Evolutionary conservation across 2,888 invertebrate genomes (phyloP).

Genomic region (Actias luna): DNA sequence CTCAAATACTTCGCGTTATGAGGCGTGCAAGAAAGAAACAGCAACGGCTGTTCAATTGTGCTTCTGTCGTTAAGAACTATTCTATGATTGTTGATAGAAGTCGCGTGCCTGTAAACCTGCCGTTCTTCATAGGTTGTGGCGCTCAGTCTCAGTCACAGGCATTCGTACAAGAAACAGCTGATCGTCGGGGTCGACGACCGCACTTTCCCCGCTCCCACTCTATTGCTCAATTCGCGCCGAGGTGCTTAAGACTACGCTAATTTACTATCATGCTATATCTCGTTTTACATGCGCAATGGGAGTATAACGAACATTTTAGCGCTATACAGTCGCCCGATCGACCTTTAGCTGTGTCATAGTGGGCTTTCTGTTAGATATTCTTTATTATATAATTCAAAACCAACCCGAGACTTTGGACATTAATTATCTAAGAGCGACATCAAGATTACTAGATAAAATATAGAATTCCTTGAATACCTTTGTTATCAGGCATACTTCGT

Average conservation of each 20-base stretch:
- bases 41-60: background rate
- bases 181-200: constrained; percentile 72
- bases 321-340: background rate
- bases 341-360: background rate
- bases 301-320: background rate
- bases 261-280: constrained; percentile 1
- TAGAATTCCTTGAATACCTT: no score
- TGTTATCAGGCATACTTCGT: no score
- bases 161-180: constrained; percentile 66
- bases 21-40: background rate
- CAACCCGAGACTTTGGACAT: background rate
- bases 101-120: background rate
- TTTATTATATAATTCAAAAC: background rate
- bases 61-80: background rate
- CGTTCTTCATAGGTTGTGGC: background rate
- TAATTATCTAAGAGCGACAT: background rate
- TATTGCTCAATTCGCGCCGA: constrained; percentile 61
- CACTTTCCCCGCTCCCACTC: constrained; percentile 78
- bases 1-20: no score
- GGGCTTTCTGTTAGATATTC: background rate
- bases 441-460: background rate
- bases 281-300: background rate
- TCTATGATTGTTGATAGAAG: background rate
- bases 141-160: background rate
- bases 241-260: constrained; percentile 52